Base-by-base conservation (phyloP, 2,888 invertebrate genomes). In the Amphipoea oculea region DNA sequence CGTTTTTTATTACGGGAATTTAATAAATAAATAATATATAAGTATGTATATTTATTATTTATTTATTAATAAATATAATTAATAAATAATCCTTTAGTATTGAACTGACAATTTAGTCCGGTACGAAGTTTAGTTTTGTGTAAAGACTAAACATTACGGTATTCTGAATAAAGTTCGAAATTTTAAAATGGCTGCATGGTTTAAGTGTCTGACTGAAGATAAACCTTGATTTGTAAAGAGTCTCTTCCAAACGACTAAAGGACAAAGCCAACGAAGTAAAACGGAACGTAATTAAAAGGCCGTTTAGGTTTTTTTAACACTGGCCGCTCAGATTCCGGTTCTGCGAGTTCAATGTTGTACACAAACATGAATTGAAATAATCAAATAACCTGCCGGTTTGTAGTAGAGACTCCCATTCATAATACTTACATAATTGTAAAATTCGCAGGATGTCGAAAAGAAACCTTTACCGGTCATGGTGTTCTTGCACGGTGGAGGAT, bases 401-500 rank as follows among this genome's bases (percentile, higher is more conserved):
- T 51, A 40, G n/a, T 63, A 36, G 23, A 63, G n/a, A 51, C 40
- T 54, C 14, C 3, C 11, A 14, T 63, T 23, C 5, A 36, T 36
- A 63, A 66, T 65, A 20, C 29, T 29, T 29, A 29, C 3, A 20
- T 51, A 9, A 62, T 69, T 69, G 74, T 3, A 66, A 11, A 63
- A 42, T 71, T 89, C 84, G 4, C 76, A 95, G 95, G 93, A 94
- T 76, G 40, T 91, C 7, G 80, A 69, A 0, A 89, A 90, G n/a
- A 81, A 87, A 9, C 86, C 93, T 3, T 91, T 97, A 12, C 98
- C 98, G 0, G 98, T 98, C 0, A 98, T 98, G 98, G 96, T 98
- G 29, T 98, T 98, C 95, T 96, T 98, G 82, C 98, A 98, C 81
- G 98, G 98, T 0, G 98, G 98, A 6, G 98, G 98, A 5, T 98